phyloP scores from a whole-genome alignment of 2,888 invertebrate genomes.

The Blastobasis lacticolella region DNA sequence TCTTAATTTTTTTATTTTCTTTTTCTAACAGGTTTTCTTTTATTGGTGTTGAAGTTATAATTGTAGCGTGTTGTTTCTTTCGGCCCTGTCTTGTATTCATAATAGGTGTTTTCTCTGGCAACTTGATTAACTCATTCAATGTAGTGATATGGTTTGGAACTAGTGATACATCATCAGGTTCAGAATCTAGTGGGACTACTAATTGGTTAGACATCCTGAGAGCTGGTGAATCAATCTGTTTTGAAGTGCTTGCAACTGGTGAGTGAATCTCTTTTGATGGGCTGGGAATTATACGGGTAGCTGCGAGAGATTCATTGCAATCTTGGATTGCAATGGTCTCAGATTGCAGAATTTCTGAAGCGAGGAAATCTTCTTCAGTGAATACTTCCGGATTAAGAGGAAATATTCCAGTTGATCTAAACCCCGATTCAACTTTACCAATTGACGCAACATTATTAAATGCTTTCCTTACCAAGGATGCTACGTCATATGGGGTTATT shows the following conservation, averaged over 20 bases:
- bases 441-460: slow-evolving; percentile 7
- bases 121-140: neutral
- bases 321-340: neutral
- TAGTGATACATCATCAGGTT: neutral
- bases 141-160: slow-evolving; percentile 2
- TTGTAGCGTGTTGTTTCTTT: slow-evolving; percentile 4
- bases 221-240: neutral
- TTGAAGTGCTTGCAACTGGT: neutral
- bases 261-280: neutral
- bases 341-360: slow-evolving; percentile 9
- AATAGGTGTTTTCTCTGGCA: neutral
- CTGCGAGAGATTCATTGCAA: neutral
- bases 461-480: slow-evolving; percentile 8
- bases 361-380: slow-evolving; percentile 13
- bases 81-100: neutral
- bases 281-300: neutral
- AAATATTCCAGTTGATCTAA: slow-evolving; percentile 8
- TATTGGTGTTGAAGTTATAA: slow-evolving; percentile 7
- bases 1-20: slow-evolving; percentile 6
- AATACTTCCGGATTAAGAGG: slow-evolving; percentile 17
- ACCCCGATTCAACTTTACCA: slow-evolving; percentile 6
- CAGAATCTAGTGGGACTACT: neutral
- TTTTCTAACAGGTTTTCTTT: slow-evolving; percentile 6
- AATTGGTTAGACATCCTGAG: neutral
- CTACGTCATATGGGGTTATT: slow-evolving; percentile 8